phyloP scores from a whole-genome alignment of 2,113 vertebrate species.

The Hippocampus abdominalis region DNA sequence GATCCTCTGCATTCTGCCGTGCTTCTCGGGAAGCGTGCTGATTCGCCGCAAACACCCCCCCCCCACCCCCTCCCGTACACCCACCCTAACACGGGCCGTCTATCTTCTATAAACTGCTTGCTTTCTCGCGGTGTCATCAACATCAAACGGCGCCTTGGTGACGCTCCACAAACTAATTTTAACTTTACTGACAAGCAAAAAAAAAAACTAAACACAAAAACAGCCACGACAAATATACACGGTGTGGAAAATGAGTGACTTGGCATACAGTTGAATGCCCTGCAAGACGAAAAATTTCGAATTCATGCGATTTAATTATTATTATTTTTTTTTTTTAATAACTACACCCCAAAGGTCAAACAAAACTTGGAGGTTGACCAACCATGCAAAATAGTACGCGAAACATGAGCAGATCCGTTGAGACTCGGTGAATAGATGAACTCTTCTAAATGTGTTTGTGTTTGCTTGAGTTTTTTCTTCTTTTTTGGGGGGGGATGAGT shows the following conservation, averaged over 20 bases:
- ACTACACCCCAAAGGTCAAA: not conserved
- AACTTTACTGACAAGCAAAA: not conserved
- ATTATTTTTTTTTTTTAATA: not conserved
- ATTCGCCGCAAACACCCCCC: conserved; percentile 7
- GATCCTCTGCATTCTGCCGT: conserved; percentile 69
- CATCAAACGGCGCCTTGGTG: conserved; percentile 46
- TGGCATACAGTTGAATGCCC: not conserved
- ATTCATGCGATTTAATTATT: not conserved
- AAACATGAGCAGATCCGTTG: not conserved
- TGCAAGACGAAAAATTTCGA: not conserved
- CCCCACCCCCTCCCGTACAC: not conserved
- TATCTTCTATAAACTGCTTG: conserved; percentile 47
- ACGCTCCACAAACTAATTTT: conserved; percentile 22
- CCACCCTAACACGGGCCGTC: conserved; percentile 22
- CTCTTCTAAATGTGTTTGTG: not conserved
- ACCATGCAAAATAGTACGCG: not conserved
- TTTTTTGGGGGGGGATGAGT: no score
- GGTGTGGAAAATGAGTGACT: conserved; percentile 8
- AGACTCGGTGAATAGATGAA: not conserved
- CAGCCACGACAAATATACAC: not conserved
- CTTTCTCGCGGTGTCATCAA: conserved; percentile 56
- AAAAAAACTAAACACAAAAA: not conserved
- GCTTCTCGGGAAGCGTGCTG: conserved; percentile 44
- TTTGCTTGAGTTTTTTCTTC: no score
- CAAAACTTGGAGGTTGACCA: not conserved